Conservation (phyloP, 1,140 invertebrate genomes). For the Bombus sylvicola region DNA sequence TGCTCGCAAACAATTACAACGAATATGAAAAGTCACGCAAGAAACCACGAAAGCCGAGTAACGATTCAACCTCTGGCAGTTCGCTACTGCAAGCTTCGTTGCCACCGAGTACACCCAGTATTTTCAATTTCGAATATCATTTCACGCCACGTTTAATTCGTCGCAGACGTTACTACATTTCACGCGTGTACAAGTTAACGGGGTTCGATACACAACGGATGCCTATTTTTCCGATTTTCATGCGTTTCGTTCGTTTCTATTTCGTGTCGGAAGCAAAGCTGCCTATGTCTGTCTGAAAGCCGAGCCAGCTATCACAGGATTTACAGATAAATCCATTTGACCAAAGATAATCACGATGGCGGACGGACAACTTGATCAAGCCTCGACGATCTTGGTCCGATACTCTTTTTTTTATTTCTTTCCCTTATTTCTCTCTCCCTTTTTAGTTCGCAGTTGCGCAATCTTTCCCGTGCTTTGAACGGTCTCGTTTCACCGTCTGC, state of each 20-base stretch:
- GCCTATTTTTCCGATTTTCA: neutral
- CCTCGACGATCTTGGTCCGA: slow-evolving; percentile 23
- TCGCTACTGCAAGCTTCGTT: neutral
- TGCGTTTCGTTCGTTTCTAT: neutral
- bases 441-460: slow-evolving; percentile 46
- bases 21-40: neutral
- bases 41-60: neutral
- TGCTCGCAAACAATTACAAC: neutral
- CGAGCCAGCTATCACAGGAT: neutral
- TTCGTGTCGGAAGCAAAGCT: neutral
- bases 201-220: neutral
- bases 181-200: neutral
- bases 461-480: slow-evolving; percentile 35
- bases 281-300: too few species aligned
- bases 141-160: slow-evolving; percentile 1
- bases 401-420: neutral
- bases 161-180: neutral
- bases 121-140: slow-evolving; percentile 32
- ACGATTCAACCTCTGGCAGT: neutral
- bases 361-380: slow-evolving; percentile 1
- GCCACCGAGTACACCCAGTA: too few species aligned
- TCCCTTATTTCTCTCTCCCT: neutral
- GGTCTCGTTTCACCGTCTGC: slow-evolving; percentile 30
- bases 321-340: neutral
- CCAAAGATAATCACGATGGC: slow-evolving; percentile 13